These are phyloP conservation scores for Nebria ingens DNA, from an alignment of 1,140 invertebrate genomes.

Conservation along the genomic window DNA sequence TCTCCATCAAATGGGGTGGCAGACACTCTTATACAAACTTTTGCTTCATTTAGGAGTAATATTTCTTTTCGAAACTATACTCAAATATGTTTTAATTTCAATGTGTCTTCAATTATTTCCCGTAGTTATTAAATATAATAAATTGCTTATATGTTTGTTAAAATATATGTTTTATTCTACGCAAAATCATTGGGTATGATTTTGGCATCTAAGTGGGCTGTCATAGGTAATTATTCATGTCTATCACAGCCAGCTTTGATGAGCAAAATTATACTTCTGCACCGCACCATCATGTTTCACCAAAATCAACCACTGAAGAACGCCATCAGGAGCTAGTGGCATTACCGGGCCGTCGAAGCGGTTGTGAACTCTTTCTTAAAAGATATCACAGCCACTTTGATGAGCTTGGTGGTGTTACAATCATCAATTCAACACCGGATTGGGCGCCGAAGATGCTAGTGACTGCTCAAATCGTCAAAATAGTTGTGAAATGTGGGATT, in stretches of 20 bases:
- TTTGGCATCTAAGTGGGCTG: conserved; percentile 61
- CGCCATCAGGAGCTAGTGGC: too few species aligned
- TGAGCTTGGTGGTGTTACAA: conserved; percentile 44
- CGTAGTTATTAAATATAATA: too few species aligned
- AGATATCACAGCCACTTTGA: conserved; percentile 77
- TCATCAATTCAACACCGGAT: conserved; percentile 7
- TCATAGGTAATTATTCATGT: conserved; percentile 48
- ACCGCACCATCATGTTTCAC: conserved; percentile 8
- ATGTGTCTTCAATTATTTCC: too few species aligned
- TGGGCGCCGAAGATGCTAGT: neutral
- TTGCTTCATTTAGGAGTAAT: too few species aligned
- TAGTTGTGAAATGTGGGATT: conserved; percentile 67
- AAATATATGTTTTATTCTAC: neutral
- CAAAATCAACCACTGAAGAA: too few species aligned
- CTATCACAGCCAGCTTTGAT: conserved; percentile 81
- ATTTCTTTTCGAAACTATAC: too few species aligned
- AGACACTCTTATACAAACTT: too few species aligned
- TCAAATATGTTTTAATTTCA: too few species aligned
- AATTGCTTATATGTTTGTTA: neutral
- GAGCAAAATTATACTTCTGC: conserved; percentile 48
- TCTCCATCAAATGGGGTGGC: too few species aligned
- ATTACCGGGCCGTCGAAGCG: conserved; percentile 54
- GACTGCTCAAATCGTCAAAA: conserved; percentile 54
- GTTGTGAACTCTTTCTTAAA: conserved; percentile 52
- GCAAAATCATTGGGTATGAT: conserved; percentile 13